Base-by-base conservation (phyloP, 2,797 vertebrate genomes). In the Chrosomus eos region DNA sequence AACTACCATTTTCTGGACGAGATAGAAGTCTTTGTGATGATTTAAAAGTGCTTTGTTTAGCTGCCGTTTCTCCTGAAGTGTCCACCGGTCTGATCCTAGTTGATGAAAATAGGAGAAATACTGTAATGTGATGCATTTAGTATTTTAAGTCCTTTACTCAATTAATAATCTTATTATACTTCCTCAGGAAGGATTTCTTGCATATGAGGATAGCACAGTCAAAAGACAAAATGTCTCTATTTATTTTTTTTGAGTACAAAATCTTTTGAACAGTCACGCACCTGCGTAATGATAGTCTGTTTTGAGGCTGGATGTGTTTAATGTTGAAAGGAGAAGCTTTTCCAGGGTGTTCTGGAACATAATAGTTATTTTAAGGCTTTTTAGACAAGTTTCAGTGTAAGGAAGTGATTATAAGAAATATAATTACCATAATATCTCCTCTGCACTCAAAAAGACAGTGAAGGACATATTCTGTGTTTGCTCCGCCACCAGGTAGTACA, bases 351-450 rank as follows among this genome's bases (percentile, higher is more conserved):
- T 93, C 96, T 97, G 89, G 3, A 83, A 89, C 76, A 81, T 9
- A 19, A 38, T 33, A 33, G 9, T 84, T 23, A 38, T 31, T 83
- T 21, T 31, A 43, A 51, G 11, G 36, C 18, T 62, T 75, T 74
- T 48, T 51, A 55, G 18, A 77, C 4, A 9, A 5, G 3, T 33
- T 74, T 67, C 14, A 73, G 13, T 72, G 21, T 13, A 16, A 51
- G 38, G 21, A 76, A 33, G 40, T 2, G 3, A 19, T 75, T 26
- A 33, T 72, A 43, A 14, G 28, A 26, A 4, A 31, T 13, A 43
- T 84, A 93, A 93, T 96, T 94, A 99, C 98, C 97, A 98, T 94
- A 86, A 98, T 94, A 93, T 98, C 94, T 91, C 97, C 97, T 93
- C 93, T 95, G 66, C 95, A 94, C 90, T 97, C 95, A 87, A 96